These are phyloP conservation scores for Pyrocoelia pectoralis DNA, from an alignment of 2,888 invertebrate species.

Conservation along the genomic window DNA sequence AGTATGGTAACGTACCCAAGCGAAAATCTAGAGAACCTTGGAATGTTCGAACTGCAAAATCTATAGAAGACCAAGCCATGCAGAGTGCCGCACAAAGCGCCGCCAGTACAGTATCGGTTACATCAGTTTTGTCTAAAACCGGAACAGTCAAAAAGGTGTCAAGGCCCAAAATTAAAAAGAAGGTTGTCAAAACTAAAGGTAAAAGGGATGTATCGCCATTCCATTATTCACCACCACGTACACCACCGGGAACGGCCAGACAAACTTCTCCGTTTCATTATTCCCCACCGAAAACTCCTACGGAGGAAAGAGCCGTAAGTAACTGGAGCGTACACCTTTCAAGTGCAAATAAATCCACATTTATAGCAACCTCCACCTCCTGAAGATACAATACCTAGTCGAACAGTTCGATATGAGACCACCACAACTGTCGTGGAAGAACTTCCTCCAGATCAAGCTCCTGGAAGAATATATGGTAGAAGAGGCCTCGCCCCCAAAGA, in stretches of 20 bases:
- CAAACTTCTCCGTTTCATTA: conserved; percentile 43
- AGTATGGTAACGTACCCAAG: neutral
- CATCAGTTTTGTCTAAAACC: conserved; percentile 24
- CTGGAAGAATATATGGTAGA: conserved; percentile 18
- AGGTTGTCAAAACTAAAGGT: neutral
- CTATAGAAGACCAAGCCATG: conserved; percentile 15
- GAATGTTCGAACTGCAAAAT: conserved; percentile 37
- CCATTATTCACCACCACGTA: conserved; percentile 42
- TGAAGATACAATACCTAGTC: neutral
- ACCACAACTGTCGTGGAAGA: neutral
- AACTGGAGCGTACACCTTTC: no score
- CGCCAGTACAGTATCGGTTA: conserved; percentile 34
- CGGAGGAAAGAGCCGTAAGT: neutral
- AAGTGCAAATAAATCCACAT: no score
- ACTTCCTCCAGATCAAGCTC: neutral
- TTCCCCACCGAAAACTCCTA: conserved; percentile 40
- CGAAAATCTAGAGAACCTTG: conserved; percentile 31
- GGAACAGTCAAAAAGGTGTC: conserved; percentile 22
- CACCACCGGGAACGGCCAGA: conserved; percentile 22
- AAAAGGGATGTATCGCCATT: conserved; percentile 37
- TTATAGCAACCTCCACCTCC: conserved; percentile 3
- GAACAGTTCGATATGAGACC: neutral
- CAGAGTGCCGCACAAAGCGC: conserved; percentile 42
- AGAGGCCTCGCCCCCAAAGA: conserved; percentile 46
- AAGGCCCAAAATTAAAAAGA: conserved; percentile 21